A percentile compares a stretch with the other conserved stretches of the same genome.
phyloP scores from a whole-genome alignment of 1,140 invertebrate species.

The Lethocerus indicus region DNA sequence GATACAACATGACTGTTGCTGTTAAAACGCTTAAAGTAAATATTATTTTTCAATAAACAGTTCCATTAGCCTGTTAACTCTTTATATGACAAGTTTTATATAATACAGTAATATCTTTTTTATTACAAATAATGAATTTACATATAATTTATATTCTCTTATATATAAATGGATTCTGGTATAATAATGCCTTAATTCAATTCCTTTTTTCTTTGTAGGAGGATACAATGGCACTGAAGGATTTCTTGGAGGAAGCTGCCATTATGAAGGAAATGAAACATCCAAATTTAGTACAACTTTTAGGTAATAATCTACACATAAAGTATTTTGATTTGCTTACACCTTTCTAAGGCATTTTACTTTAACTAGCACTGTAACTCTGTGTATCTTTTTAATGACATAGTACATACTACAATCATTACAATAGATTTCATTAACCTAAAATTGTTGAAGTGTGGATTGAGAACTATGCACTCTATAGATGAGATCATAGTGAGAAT shows the following conservation, averaged over 20 bases:
- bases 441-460: no score
- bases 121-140: neutral
- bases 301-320: conserved; percentile 52
- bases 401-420: no score
- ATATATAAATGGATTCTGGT: neutral
- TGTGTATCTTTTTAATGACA: no score
- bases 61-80: no score
- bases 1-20: conserved; percentile 86
- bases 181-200: neutral
- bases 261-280: conserved; percentile 99
- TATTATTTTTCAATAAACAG: neutral
- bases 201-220: conserved; percentile 36
- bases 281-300: conserved; percentile 91
- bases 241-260: conserved; percentile 95
- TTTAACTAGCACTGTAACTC: no score
- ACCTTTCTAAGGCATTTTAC: no score
- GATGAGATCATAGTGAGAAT: no score
- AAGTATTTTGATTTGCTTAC: no score
- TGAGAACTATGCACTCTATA: no score
- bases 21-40: conserved; percentile 88
- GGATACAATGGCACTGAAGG: conserved; percentile 98
- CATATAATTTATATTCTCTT: no score
- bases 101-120: neutral
- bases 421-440: no score
- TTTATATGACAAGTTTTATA: neutral